phyloP scores from a whole-genome alignment of 2,888 invertebrate genomes.

The Synergus gifuensis region DNA sequence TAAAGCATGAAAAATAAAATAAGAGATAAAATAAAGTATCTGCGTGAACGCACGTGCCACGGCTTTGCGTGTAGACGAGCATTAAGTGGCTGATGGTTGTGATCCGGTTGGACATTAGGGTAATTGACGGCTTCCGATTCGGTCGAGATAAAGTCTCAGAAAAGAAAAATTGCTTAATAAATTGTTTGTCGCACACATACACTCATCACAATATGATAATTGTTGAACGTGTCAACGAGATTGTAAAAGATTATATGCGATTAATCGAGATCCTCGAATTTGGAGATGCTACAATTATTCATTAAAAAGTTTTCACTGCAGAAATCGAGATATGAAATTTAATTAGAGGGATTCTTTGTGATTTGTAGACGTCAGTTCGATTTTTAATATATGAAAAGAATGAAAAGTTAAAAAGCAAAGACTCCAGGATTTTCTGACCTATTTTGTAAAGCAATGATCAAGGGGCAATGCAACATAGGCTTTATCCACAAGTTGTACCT shows the following conservation, averaged over 20 bases:
- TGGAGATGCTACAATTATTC: neutral
- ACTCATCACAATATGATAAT: constrained; percentile 17
- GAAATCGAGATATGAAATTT: neutral
- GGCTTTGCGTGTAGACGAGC: constrained; percentile 48
- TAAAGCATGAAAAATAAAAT: neutral
- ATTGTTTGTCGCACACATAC: constrained; percentile 33
- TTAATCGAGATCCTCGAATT: neutral
- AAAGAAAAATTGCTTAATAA: constrained; percentile 37
- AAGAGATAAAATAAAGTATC: constrained; percentile 15
- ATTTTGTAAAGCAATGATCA: neutral
- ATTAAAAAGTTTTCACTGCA: neutral
- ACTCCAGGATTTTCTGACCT: neutral
- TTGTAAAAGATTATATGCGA: neutral
- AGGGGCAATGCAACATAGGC: neutral
- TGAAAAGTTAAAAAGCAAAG: neutral
- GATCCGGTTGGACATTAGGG: constrained; percentile 54
- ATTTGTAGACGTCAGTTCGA: neutral
- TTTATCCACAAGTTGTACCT: neutral
- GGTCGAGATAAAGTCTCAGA: neutral
- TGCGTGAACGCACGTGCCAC: constrained; percentile 21
- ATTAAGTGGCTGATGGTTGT: constrained; percentile 50
- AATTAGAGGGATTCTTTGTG: neutral
- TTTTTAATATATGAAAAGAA: neutral
- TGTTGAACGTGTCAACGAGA: constrained; percentile 2
- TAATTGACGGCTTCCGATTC: constrained; percentile 57